Percentiles rank a stretch among this genome's conserved stretches.
Evolutionary conservation across 2,888 invertebrate genomes (phyloP).

Genomic region (Agelastica alni): DNA sequence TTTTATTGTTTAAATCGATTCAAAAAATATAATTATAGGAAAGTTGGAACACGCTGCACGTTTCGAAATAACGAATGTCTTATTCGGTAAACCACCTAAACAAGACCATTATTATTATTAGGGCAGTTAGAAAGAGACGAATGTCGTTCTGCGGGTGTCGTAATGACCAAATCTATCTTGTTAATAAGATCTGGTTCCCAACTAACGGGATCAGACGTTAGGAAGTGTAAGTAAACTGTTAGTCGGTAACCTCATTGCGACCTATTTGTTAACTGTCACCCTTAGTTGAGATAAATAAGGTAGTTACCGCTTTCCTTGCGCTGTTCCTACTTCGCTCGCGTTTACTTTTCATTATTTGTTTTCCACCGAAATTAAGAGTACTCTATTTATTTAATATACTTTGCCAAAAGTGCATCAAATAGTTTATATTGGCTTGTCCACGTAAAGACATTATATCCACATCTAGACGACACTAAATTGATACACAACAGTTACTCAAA

Average conservation of each 20-base stretch:
- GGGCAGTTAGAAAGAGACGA: conserved; percentile 19
- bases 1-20: too few relatives aligned
- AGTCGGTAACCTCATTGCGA: conserved; percentile 48
- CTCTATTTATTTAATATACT: too few relatives aligned
- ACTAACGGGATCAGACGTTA: conserved; percentile 49
- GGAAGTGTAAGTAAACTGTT: conserved; percentile 54
- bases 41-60: not conserved
- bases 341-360: not conserved
- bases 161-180: conserved; percentile 51
- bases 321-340: conserved; percentile 11
- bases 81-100: conserved; percentile 15
- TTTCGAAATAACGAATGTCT: conserved; percentile 13
- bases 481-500: too few relatives aligned
- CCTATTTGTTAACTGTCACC: conserved; percentile 54
- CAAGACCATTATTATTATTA: conserved; percentile 28
- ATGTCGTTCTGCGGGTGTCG: conserved; percentile 28
- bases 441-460: too few relatives aligned
- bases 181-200: conserved; percentile 52
- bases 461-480: too few relatives aligned
- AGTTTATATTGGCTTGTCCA: too few relatives aligned
- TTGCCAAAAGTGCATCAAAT: too few relatives aligned
- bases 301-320: conserved; percentile 39
- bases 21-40: too few relatives aligned
- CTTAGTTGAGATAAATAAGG: conserved; percentile 51
- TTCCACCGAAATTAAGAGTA: not conserved